Evolutionary conservation across 1,140 invertebrate genomes (phyloP), one percentile per base, ranked within the genome.

Genomic region (Panagrolaimus sp.): DNA sequence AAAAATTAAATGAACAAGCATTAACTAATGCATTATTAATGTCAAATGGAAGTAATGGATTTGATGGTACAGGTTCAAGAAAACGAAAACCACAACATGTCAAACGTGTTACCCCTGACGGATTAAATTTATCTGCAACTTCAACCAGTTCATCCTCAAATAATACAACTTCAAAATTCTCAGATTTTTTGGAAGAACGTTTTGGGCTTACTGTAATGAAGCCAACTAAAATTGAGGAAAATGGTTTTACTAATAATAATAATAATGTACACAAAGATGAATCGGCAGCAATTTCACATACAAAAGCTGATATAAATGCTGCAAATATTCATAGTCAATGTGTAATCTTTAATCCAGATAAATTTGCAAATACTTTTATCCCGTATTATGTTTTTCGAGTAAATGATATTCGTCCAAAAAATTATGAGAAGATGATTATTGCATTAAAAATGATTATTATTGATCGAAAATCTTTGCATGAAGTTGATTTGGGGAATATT

Each of bases 71-170:
- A 12, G 52, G 52, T 2, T 58, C 52, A 21, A 21, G 52, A 58
- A 58, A 58, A 58, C 15, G 52, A 21, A 58, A 58, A 28, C 52
- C 52, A 26, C 52, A 58, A 58, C 21, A 26, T 28, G 52, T 58
- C 17, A 58, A 58, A 28, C 52, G 52, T 58, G 52, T 58, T 21
- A 26, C 52, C 10, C 32, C 32, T 2, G 52, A 58, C 10, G 52
- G 21, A 12, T 26, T 58, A 28, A 58, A 58, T 28, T 26, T 28
- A 28, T 26, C 21, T 28, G 28, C 9, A 21, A 58, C 21, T 21
- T 58, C 52, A 28, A 58, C 52, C 15, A 28, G 52, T 12, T 26
- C 21, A 26, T 26, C 52, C 14, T 58, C 52, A 58, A 58, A 58
- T 28, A 38, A 38, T 38, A 28, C 52, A 28, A 10, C 52, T 58